phyloP scores from a whole-genome alignment of 2,797 vertebrate genomes.

The Acropternis orthonyx region DNA sequence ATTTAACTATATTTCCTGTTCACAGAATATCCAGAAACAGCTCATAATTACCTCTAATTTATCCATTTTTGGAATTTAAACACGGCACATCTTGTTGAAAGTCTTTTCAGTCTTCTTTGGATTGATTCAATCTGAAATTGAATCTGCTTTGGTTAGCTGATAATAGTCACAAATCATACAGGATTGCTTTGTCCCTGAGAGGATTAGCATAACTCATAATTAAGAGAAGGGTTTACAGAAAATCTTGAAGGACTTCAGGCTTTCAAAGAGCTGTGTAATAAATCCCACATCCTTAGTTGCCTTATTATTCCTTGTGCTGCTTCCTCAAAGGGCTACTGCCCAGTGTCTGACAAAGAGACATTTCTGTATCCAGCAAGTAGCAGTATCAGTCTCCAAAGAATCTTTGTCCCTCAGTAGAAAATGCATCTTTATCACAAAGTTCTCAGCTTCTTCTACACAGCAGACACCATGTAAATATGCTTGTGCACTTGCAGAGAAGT shows the following conservation, averaged over 20 bases:
- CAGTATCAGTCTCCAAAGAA: background rate
- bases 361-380: background rate
- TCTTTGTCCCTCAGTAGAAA: background rate
- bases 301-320: accelerated
- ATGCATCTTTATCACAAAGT: background rate
- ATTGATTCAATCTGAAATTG: background rate
- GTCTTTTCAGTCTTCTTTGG: background rate
- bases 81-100: background rate
- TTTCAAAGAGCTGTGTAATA: background rate
- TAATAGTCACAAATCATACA: background rate
- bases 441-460: background rate
- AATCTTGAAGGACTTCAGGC: background rate
- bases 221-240: background rate
- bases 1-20: background rate
- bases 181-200: background rate
- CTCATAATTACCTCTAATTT: background rate
- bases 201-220: background rate
- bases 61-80: background rate
- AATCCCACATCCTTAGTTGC: background rate
- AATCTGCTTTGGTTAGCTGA: background rate
- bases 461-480: accelerated
- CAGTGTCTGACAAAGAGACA: background rate
- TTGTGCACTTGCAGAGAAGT: background rate
- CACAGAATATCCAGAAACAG: background rate
- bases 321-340: background rate